These are phyloP conservation scores for Andrena dorsata DNA, from an alignment of 2,888 invertebrate species.

Conservation along the genomic window DNA sequence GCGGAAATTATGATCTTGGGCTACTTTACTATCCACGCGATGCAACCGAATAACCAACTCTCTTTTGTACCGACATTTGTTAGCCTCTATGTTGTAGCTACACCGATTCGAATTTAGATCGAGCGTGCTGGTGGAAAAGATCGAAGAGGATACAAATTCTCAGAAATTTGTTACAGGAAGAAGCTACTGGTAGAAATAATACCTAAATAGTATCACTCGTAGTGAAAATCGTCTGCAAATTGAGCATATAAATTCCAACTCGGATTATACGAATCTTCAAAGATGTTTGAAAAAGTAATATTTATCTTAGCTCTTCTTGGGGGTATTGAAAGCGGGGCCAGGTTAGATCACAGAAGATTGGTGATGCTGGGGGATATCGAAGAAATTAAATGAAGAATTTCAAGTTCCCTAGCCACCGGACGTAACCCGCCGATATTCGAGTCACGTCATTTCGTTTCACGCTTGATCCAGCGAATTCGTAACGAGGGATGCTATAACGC, in stretches of 20 bases:
- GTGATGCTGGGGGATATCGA: neutral
- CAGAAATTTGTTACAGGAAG: too few species aligned
- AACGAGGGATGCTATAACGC: constrained; percentile 70
- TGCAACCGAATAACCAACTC: neutral
- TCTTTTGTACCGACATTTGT: neutral
- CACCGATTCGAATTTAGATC: too few species aligned
- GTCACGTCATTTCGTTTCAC: constrained; percentile 66
- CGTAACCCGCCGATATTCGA: constrained; percentile 52
- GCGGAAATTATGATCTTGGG: neutral
- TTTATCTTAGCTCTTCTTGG: neutral
- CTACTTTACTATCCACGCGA: neutral
- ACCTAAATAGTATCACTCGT: too few species aligned
- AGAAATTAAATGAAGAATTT: constrained; percentile 2
- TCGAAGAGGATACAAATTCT: too few species aligned
- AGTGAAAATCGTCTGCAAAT: too few species aligned
- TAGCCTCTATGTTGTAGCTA: neutral
- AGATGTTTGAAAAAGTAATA: neutral
- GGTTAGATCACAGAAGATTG: neutral
- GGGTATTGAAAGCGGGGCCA: neutral
- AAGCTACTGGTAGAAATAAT: too few species aligned
- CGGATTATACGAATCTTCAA: neutral
- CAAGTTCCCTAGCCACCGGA: constrained; percentile 10
- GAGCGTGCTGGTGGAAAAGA: too few species aligned
- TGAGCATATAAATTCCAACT: neutral
- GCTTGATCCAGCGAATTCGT: constrained; percentile 71